Percentiles rank a stretch among this genome's conserved stretches.
Conservation (phyloP, 1,140 invertebrate species). For the Varroa destructor region DNA sequence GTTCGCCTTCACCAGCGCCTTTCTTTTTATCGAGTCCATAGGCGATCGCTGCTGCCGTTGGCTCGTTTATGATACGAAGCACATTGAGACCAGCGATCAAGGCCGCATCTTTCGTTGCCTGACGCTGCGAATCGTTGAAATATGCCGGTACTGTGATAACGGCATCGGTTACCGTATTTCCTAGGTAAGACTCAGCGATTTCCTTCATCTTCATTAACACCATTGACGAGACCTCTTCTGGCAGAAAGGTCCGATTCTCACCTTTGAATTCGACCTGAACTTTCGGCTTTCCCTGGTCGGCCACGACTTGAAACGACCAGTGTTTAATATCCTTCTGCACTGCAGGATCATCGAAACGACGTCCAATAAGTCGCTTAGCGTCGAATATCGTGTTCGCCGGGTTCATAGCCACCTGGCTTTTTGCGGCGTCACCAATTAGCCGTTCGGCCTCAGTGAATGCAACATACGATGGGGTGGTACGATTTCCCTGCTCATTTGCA, state of each 20-base stretch:
- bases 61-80: conserved; percentile 44
- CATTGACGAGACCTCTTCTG: conserved; percentile 77
- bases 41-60: conserved; percentile 44
- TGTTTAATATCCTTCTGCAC: conserved; percentile 42
- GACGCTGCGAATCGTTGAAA: conserved; percentile 77
- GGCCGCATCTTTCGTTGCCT: conserved; percentile 78
- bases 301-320: conserved; percentile 42
- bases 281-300: conserved; percentile 36
- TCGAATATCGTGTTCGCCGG: conserved; percentile 49
- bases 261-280: conserved; percentile 55
- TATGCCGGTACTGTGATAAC: conserved; percentile 59
- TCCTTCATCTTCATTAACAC: conserved; percentile 65
- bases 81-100: conserved; percentile 72
- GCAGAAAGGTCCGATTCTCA: conserved; percentile 59
- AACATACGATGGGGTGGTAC: conserved; percentile 48
- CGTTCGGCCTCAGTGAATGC: conserved; percentile 59
- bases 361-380: conserved; percentile 42
- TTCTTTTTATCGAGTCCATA: conserved; percentile 44
- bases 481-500: conserved; percentile 49
- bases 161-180: conserved; percentile 41
- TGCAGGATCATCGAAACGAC: conserved; percentile 40
- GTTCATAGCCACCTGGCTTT: conserved; percentile 46
- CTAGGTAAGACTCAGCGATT: conserved; percentile 51
- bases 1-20: conserved; percentile 32
- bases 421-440: conserved; percentile 76